A percentile compares a stretch with the other conserved stretches of the same genome.
Evolutionary conservation across 1,140 invertebrate genomes (phyloP).

Genomic region (Galendromus occidentalis): DNA sequence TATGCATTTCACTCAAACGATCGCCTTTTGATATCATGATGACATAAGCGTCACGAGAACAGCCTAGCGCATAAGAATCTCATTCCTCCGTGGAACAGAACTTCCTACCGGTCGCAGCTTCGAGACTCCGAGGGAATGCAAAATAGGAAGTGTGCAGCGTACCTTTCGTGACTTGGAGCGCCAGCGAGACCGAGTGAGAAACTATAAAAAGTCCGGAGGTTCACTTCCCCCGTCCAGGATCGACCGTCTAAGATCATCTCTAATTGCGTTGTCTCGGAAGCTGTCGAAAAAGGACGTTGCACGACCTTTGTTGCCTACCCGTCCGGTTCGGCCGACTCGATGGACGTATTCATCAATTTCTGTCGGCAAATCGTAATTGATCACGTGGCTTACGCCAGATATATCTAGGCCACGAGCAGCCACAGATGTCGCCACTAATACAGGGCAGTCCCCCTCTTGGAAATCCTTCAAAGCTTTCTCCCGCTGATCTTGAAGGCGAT

Average conservation of each 20-base stretch:
- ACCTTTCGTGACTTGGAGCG: too few species aligned
- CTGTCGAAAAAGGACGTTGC: constrained; percentile 69
- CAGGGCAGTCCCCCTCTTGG: neutral
- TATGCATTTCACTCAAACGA: too few species aligned
- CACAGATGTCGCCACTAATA: constrained; percentile 13
- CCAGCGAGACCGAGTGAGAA: too few species aligned
- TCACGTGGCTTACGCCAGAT: constrained; percentile 57
- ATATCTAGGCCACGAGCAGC: constrained; percentile 34
- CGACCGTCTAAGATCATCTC: constrained; percentile 32
- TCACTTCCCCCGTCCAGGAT: neutral
- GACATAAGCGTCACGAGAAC: too few species aligned
- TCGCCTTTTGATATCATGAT: too few species aligned
- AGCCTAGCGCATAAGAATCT: too few species aligned
- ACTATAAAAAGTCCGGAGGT: neutral
- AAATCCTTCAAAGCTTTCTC: constrained; percentile 13
- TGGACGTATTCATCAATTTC: constrained; percentile 83
- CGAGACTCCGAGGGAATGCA: too few species aligned
- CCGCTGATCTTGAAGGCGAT: constrained; percentile 15
- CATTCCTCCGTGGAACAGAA: too few species aligned
- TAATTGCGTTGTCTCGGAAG: constrained; percentile 39
- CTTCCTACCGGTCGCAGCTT: too few species aligned
- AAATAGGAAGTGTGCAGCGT: too few species aligned
- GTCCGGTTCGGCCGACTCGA: constrained; percentile 77
- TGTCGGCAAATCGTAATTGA: constrained; percentile 77
- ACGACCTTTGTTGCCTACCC: constrained; percentile 70